Base-by-base conservation (phyloP, 37 sponge, comb jelly and placozoan species). In the Chondrosia reniformis region DNA sequence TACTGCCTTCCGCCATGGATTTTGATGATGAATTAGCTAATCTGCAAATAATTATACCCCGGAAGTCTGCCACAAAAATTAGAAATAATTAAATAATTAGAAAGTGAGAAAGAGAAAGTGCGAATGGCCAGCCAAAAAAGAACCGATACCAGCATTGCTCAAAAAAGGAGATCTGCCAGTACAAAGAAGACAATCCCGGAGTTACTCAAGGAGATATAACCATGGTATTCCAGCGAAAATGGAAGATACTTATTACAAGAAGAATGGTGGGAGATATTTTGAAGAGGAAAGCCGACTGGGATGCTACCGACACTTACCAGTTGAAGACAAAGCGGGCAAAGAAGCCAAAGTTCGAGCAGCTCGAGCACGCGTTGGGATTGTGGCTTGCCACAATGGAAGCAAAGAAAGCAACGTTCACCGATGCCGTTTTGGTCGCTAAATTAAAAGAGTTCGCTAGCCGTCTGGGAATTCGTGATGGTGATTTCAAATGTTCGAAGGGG, bases 271-370 rank as follows among this genome's bases (percentile, higher is more conserved):
- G 67, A 10, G 38, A 66, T 66, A 39, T 66, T 10, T 32, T 66
- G 17, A 66, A 66, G 67, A 36, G 67, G 17, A 66, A 66, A 6
- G 39, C 39, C 17, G 30, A 66, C 17, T 66, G 67, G 67, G 67
- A 66, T 8, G 36, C 38, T 39, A 8, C 39, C 5, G 67, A 66
- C 32, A 19, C 67, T 6, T 6, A 32, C 17, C 67, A 66, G 36
- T 39, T 5, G 39, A 33, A 9, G 9, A 8, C 32, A 39, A 66
- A 66, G 38, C 38, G 67, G 7, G 4, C 36, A 28, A 66, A 17
- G 67, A 66, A 66, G 67, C 67, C 67, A 21, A 66, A 66, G 67
- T 66, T 66, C 38, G 38, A 66, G 36, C 4, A 8, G 33, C 67
- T 66, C 9, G 67, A 66, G 38, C 9, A 66, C 7, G 38, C 67